Conservation (phyloP, 2,888 invertebrate genomes). For the Torymus texanus region DNA sequence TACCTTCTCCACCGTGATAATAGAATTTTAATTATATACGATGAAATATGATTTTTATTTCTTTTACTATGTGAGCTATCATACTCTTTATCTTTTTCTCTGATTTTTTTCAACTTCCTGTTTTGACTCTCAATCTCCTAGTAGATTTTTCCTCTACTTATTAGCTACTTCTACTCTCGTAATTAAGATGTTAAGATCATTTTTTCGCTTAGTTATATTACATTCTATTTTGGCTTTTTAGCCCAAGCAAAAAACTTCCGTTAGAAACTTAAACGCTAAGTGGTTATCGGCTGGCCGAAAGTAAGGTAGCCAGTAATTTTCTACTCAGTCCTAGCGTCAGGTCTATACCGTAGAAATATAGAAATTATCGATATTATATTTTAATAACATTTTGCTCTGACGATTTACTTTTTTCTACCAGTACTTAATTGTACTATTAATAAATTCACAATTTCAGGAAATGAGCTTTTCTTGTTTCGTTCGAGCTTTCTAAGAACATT, state of each 20-base stretch:
- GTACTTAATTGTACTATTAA: conserved; percentile 13
- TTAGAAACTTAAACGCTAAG: conserved; percentile 47
- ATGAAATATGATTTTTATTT: conserved; percentile 6
- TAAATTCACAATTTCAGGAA: not conserved
- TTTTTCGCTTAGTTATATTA: conserved; percentile 35
- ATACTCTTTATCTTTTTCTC: not conserved
- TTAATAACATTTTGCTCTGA: conserved; percentile 38
- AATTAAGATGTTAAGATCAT: conserved; percentile 39
- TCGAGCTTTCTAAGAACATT: no score
- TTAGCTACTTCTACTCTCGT: not conserved
- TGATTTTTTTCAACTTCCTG: not conserved
- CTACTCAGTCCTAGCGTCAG: conserved; percentile 27
- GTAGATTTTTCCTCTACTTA: not conserved
- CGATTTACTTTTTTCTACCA: conserved; percentile 5
- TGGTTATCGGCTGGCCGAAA: conserved; percentile 35
- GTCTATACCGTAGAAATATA: conserved; percentile 33
- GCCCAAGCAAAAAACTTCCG: conserved; percentile 49
- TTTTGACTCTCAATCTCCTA: not conserved
- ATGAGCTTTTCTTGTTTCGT: no score
- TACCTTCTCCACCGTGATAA: no score
- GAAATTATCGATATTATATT: conserved; percentile 46
- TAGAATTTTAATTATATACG: no score
- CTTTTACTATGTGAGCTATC: no score
- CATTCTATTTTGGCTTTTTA: conserved; percentile 27
- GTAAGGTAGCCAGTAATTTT: conserved; percentile 48